Base-by-base conservation (phyloP, 1,140 invertebrate species). In the Ganaspis sp. region DNA sequence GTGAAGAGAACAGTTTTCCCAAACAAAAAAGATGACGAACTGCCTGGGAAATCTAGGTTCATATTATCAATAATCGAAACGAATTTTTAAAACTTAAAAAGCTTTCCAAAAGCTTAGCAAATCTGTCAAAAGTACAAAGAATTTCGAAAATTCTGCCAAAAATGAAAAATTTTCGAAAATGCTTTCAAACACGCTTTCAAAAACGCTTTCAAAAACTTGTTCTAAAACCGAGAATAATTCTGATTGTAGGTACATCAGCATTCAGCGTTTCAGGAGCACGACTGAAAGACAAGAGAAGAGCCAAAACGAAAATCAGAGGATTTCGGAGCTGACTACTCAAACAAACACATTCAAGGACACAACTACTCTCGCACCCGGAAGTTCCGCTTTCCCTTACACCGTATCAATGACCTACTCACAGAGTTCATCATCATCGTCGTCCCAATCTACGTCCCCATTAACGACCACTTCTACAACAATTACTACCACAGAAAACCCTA, bases 251-350 rank as follows among this genome's bases (percentile, higher is more conserved):
- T 93, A 93, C 77, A 88, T 89, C 9, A 92, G 82, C 26, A 89
- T 91, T 54, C 89, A 91, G 74, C 84, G 92, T 70, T 90, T 91
- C 49, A 84, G 92, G 85, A 90, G 90, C 54, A 90, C 91, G 17
- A 91, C 91, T 12, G 5, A 78, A 21, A 76, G 73, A 21, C 78
- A 1, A 74, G 45, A 17, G 79, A 79, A 45, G 26, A 70, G 21
- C 6, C 12, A 26, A 81, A 78, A 64, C 12, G 70, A 38, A 75
- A 49, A 69, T 64, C 38, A 64, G 34, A 26, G 2, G 4, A 79
- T 45, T 11, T 17, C 73, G n/a, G 9, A 23, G 0, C 54, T 70
- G 9, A 76, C 69, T 53, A 73, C 21, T 70, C 23, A 80, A 23
- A 76, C 17, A 17, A 73, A 76, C 21, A 69, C n/a, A n/a, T n/a